phyloP scores from a whole-genome alignment of 2,113 vertebrate genomes.

The Taxidea taxus region DNA sequence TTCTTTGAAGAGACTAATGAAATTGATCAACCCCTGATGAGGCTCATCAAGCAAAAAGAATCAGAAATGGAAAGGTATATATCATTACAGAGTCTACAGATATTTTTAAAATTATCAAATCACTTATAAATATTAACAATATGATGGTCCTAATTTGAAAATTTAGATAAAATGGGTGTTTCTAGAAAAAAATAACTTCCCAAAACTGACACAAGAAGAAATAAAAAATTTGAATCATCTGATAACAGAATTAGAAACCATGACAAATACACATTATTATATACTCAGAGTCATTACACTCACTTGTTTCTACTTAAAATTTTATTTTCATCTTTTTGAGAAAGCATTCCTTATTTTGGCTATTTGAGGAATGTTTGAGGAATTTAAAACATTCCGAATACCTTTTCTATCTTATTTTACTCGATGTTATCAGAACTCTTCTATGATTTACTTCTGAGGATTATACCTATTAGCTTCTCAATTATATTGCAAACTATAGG shows the following conservation, averaged over 20 bases:
- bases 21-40: not conserved
- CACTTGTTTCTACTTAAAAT: not conserved
- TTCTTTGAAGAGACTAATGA: not conserved
- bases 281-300: not conserved
- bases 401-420: not conserved
- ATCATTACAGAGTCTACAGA: not conserved
- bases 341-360: not conserved
- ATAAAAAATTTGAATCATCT: conserved; percentile 8
- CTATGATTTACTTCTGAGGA: not conserved
- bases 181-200: not conserved
- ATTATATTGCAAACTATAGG: not conserved
- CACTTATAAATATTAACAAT: not conserved
- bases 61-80: not conserved
- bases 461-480: not conserved
- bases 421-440: not conserved
- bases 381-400: not conserved
- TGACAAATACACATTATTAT: not conserved
- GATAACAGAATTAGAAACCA: not conserved
- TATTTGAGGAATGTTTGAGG: not conserved
- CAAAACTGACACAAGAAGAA: not conserved
- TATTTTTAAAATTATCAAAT: not conserved
- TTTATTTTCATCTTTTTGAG: not conserved
- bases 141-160: not conserved
- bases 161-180: not conserved
- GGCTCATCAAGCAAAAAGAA: not conserved